Conservation (phyloP, 35 echinoderm and acorn worm genomes). For the Stichopus chloronotus region DNA sequence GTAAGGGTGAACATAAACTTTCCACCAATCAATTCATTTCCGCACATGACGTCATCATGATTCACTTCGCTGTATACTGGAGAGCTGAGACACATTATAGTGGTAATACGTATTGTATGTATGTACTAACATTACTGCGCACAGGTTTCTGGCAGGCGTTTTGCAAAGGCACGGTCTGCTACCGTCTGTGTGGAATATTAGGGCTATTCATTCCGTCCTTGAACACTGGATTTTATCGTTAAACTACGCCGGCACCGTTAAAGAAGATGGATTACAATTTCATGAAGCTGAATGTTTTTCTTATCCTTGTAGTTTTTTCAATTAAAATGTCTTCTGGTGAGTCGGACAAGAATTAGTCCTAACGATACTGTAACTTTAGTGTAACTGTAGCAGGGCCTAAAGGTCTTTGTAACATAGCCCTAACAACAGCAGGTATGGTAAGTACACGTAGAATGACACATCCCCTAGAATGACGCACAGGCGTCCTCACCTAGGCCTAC, state of each 20-base stretch:
- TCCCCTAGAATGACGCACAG: background rate
- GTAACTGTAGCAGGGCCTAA: background rate
- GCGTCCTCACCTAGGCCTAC: background rate
- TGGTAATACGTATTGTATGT: background rate
- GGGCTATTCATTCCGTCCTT: background rate
- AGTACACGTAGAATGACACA: background rate
- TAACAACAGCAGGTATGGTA: background rate
- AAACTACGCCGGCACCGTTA: no score
- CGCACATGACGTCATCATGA: background rate
- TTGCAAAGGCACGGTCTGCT: background rate
- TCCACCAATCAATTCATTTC: constrained; percentile 27
- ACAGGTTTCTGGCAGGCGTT: background rate
- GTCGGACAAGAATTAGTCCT: background rate
- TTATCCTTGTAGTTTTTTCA: background rate
- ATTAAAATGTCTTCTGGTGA: background rate
- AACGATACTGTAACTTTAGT: background rate
- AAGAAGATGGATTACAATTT: background rate
- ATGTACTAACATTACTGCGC: background rate
- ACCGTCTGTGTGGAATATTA: background rate
- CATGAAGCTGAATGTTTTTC: background rate
- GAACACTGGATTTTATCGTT: background rate
- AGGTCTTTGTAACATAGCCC: background rate
- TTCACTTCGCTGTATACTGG: background rate
- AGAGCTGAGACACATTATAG: background rate
- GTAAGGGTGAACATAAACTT: background rate